These are phyloP conservation scores for Cyanoderma ruficeps DNA, from an alignment of 2,113 vertebrate species.

Conservation along the genomic window DNA sequence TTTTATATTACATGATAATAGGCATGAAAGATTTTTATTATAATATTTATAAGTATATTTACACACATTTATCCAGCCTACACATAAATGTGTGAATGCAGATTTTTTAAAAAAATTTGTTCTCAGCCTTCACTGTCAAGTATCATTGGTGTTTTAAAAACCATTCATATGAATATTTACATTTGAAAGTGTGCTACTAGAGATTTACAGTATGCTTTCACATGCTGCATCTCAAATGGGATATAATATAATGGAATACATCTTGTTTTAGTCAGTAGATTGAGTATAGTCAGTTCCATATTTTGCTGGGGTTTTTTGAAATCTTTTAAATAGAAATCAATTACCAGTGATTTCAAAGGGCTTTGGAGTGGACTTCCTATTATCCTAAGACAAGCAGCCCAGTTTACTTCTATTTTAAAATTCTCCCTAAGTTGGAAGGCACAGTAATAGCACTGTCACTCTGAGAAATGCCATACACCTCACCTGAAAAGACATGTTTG, in stretches of 20 bases:
- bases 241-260: not conserved
- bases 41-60: constrained; percentile 1
- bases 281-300: not conserved
- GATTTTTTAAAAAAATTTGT: not conserved
- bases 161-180: not conserved
- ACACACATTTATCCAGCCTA: not conserved
- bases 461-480: not conserved
- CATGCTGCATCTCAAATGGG: not conserved
- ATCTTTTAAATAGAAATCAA: not conserved
- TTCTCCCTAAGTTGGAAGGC: not conserved
- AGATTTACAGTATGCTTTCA: not conserved
- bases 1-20: not conserved
- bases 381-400: not conserved
- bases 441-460: not conserved
- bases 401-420: not conserved
- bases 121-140: not conserved
- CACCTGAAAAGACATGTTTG: not conserved
- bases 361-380: not conserved
- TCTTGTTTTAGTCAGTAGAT: not conserved
- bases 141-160: not conserved
- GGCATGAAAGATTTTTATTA: not conserved
- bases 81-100: not conserved
- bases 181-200: not conserved
- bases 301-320: not conserved
- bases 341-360: not conserved